Base-by-base conservation (phyloP, 2,797 vertebrate genomes). In the Pseudochaenichthys georgianus region DNA sequence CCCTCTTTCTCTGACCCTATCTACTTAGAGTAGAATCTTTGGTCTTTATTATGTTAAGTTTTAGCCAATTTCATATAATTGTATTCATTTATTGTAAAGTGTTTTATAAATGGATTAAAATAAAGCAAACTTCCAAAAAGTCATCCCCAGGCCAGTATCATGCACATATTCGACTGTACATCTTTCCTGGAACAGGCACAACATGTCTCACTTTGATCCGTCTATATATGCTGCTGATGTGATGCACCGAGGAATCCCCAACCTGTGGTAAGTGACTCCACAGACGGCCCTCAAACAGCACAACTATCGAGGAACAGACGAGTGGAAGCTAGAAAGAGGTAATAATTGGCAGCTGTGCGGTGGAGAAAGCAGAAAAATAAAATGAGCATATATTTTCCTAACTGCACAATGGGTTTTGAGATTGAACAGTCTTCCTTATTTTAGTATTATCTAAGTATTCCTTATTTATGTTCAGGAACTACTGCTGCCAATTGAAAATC, bases 251-350 rank as follows among this genome's bases (percentile, higher is more conserved):
- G 23, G 71, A 70, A 75, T 70, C 64, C 71, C 65, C 43, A 38
- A 31, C 51, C 58, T 34, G 21, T 16, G 67, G n/a, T 79, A 82
- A 91, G 81, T 66, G 75, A 75, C 54, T 88, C 50, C 3, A 58
- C 86, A 90, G 79, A 87, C 82, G 82, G 75, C 17, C 42, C 69
- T 74, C 19, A 77, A 72, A 80, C 31, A 57, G 48, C 19, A 75
- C 64, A 81, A 38, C 8, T 48, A 42, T 48, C 62, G 64, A 75
- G 53, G 60, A 45, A 23, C 52, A 67, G 43, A 42, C 55, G 69
- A 73, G 42, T 21, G 64, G 31, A 63, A 41, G 57, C 45, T 13
- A 10, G 31, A 53, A 17, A 19, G 23, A 42, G 43, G 23, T 41
- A 21, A 62, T 15, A 45, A 68, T 15, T 38, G 34, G 41, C 43